A percentile compares a stretch with the other conserved stretches of the same genome.
Evolutionary conservation across 2,113 vertebrate species (phyloP).

Genomic region (Terrapene triunguis): DNA sequence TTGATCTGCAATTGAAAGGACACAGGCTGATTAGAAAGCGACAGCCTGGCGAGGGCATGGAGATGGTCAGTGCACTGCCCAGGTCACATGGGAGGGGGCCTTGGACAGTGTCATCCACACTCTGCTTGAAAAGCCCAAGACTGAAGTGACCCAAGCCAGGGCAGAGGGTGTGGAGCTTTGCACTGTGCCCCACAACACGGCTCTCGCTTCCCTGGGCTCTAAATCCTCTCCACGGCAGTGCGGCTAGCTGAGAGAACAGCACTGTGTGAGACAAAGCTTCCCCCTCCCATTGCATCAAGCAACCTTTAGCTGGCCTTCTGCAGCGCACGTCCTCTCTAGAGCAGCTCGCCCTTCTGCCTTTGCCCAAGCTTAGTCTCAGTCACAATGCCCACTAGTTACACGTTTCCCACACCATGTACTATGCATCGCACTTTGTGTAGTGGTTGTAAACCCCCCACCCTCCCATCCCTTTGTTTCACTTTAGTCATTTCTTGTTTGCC

Average conservation of each 20-base stretch:
- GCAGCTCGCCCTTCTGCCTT: not conserved
- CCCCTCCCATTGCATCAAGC: not conserved
- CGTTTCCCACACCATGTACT: fast-evolving
- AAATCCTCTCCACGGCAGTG: not conserved
- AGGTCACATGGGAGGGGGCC: not conserved
- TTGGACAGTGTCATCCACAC: not conserved
- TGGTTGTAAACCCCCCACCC: fast-evolving
- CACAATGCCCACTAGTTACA: not conserved
- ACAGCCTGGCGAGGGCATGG: not conserved
- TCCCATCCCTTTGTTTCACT: not conserved
- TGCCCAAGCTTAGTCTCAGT: not conserved
- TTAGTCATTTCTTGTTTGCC: not conserved
- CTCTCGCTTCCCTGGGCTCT: not conserved
- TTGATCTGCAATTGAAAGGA: conserved; percentile 87
- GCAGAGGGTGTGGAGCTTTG: not conserved
- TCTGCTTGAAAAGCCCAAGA: not conserved
- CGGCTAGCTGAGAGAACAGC: not conserved
- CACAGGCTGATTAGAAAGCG: not conserved
- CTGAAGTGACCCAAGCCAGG: not conserved
- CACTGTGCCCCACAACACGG: not conserved
- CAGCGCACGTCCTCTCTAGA: not conserved
- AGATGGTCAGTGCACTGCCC: not conserved
- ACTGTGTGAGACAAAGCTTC: not conserved
- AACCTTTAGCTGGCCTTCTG: not conserved
- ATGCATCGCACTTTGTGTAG: fast-evolving